Conservation (phyloP, 2,888 invertebrate species). For the Synanthedon formicaeformis region DNA sequence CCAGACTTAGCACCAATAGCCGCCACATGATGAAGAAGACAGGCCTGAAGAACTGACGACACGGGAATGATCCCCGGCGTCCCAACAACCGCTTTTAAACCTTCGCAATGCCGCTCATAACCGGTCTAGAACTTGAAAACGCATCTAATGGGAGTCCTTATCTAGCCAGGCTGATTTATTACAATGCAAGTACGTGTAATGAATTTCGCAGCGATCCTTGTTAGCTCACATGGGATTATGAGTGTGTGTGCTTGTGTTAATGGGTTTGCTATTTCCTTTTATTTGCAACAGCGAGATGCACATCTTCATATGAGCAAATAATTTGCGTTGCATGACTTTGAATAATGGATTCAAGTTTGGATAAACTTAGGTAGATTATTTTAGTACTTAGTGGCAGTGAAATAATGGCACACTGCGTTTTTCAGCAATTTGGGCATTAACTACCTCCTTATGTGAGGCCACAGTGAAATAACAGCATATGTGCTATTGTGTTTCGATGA, state of each 20-base stretch:
- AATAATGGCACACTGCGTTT: too few species aligned
- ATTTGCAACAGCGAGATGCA: not conserved
- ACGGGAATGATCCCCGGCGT: slow-evolving; percentile 47
- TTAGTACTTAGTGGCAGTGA: too few species aligned
- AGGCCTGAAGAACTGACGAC: slow-evolving; percentile 16
- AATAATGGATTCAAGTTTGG: too few species aligned
- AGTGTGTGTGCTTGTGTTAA: slow-evolving; percentile 29
- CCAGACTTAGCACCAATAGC: slow-evolving; percentile 43
- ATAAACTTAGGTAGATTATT: too few species aligned
- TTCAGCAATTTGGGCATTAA: too few species aligned
- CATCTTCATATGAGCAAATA: not conserved
- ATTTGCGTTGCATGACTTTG: not conserved
- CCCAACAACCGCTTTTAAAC: slow-evolving; percentile 52
- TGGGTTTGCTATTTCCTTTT: slow-evolving; percentile 13
- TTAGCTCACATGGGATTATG: slow-evolving; percentile 28
- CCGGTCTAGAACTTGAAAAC: slow-evolving; percentile 45
- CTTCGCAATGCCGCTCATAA: slow-evolving; percentile 29
- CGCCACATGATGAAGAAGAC: slow-evolving; percentile 39
- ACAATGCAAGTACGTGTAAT: slow-evolving; percentile 27
- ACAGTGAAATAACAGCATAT: too few species aligned
- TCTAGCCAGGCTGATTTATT: slow-evolving; percentile 41
- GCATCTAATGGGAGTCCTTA: slow-evolving; percentile 50
- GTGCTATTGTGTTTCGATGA: too few species aligned
- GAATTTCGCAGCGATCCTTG: slow-evolving; percentile 50
- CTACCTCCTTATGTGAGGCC: too few species aligned